These are phyloP conservation scores for Ambastaia sidthimunki DNA, from an alignment of 2,797 vertebrate species.

Conservation along the genomic window DNA sequence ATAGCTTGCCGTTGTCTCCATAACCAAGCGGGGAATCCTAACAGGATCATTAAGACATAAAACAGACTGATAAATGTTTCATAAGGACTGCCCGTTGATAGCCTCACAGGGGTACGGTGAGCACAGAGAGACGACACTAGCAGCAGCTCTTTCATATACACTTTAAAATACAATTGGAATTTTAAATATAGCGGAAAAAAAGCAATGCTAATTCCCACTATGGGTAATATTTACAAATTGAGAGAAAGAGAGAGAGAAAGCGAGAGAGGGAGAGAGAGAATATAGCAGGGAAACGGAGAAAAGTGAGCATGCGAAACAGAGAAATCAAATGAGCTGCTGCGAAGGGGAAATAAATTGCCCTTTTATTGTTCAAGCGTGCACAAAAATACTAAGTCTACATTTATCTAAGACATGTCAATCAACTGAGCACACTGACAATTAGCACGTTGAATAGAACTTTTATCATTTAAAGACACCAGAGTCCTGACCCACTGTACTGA, in stretches of 20 bases:
- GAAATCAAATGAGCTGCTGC: slow-evolving; percentile 78
- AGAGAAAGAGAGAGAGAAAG: slow-evolving; percentile 65
- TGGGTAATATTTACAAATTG: slow-evolving; percentile 84
- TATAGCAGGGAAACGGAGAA: slow-evolving; percentile 43
- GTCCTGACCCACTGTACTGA: slow-evolving; percentile 82
- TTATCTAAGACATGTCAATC: slow-evolving; percentile 83
- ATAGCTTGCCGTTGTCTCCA: slow-evolving; percentile 67
- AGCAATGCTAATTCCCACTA: slow-evolving; percentile 77
- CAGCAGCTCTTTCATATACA: slow-evolving; percentile 72
- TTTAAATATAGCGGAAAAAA: slow-evolving; percentile 75
- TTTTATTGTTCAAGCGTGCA: slow-evolving; percentile 82
- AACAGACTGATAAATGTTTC: slow-evolving; percentile 83
- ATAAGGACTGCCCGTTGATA: slow-evolving; percentile 79
- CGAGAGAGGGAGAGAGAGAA: slow-evolving; percentile 53
- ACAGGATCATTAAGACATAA: slow-evolving; percentile 84
- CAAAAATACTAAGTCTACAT: slow-evolving; percentile 85
- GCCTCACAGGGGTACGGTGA: slow-evolving; percentile 75
- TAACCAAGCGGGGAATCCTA: slow-evolving; percentile 80
- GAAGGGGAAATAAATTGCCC: slow-evolving; percentile 80
- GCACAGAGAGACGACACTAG: slow-evolving; percentile 66
- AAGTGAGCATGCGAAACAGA: slow-evolving; percentile 65
- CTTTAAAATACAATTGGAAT: slow-evolving; percentile 79
- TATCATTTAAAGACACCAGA: slow-evolving; percentile 83
- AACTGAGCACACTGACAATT: slow-evolving; percentile 82
- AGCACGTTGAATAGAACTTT: slow-evolving; percentile 81